phyloP scores from a whole-genome alignment of 2,888 invertebrate genomes.

The Conops quadrifasciatus region DNA sequence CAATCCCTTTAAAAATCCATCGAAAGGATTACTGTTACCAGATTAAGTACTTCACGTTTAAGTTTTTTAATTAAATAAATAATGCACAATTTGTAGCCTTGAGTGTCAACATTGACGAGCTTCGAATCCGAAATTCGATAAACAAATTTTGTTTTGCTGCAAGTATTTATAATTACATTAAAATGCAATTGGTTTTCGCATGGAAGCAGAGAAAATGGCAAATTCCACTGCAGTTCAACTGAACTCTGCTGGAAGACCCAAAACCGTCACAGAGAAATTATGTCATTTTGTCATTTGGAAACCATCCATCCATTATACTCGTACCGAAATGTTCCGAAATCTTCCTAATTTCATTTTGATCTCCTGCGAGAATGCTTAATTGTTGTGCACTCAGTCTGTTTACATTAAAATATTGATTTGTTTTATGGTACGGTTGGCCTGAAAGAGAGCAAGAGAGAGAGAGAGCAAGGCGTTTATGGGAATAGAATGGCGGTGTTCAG shows the following conservation, averaged over 20 bases:
- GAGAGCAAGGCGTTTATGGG: not conserved
- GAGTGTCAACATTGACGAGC: too few species aligned
- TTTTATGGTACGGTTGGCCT: slow-evolving; percentile 4
- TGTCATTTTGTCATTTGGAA: slow-evolving; percentile 1
- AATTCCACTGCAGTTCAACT: slow-evolving; percentile 10
- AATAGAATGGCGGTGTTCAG: not conserved
- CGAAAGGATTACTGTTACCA: too few species aligned
- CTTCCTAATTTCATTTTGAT: slow-evolving; percentile 33
- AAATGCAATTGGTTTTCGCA: slow-evolving; percentile 15
- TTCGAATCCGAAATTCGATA: not conserved
- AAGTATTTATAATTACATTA: slow-evolving; percentile 25
- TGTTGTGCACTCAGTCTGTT: slow-evolving; percentile 25
- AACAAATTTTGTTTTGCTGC: not conserved
- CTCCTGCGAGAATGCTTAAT: slow-evolving; percentile 32
- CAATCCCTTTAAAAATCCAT: too few species aligned
- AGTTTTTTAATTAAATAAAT: too few species aligned
- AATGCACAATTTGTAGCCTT: too few species aligned
- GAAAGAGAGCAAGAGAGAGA: not conserved
- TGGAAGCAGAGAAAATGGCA: not conserved
- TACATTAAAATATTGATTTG: slow-evolving; percentile 33
- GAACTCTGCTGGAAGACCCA: not conserved
- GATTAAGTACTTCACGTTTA: too few species aligned
- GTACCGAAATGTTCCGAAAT: slow-evolving; percentile 19
- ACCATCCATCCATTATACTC: slow-evolving; percentile 23
- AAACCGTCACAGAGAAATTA: not conserved